phyloP scores from a whole-genome alignment of 2,888 invertebrate species.

The Girardia tigrina region DNA sequence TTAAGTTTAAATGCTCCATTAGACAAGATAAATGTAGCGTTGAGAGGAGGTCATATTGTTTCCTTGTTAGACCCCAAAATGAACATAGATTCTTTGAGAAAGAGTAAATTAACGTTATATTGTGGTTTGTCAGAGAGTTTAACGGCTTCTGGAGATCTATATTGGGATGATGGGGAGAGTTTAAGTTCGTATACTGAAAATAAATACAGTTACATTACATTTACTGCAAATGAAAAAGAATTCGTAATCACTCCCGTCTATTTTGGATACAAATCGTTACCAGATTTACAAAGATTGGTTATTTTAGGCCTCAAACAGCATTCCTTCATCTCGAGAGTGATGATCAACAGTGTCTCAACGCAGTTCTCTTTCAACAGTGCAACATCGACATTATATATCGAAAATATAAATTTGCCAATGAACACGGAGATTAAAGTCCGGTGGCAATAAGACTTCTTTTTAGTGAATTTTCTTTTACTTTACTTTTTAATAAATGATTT shows the following conservation, averaged over 20 bases:
- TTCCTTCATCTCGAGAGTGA: no score
- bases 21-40: constrained; percentile 57
- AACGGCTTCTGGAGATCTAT: neutral
- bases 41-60: constrained; percentile 62
- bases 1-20: constrained; percentile 55
- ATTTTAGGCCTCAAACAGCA: neutral
- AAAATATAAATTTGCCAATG: no score
- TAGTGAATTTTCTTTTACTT: no score
- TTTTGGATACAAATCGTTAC: neutral
- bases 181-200: neutral
- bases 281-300: neutral
- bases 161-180: constrained; percentile 21
- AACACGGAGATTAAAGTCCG: no score
- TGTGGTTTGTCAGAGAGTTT: neutral
- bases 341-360: no score
- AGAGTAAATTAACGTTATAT: neutral
- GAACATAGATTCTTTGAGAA: neutral
- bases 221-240: neutral
- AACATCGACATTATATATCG: no score
- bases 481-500: no score
- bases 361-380: no score
- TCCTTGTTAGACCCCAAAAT: constrained; percentile 54
- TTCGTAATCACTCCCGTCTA: neutral
- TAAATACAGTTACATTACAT: neutral
- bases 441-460: no score